Evolutionary conservation across 2,113 vertebrate species (phyloP).

Genomic region (Jaculus jaculus): DNA sequence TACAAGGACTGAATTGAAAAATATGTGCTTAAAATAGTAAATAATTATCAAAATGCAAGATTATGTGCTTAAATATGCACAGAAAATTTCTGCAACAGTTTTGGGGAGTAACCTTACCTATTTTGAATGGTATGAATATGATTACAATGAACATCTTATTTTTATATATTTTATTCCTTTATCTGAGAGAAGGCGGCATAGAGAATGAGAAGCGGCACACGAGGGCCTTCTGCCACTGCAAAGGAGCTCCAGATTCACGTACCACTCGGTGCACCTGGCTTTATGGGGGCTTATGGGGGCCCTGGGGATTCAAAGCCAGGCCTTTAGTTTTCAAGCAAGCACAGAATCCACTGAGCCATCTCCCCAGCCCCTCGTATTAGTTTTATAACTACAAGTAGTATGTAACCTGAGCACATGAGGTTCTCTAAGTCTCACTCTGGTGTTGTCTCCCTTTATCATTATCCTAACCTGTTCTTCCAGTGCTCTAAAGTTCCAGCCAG

Average conservation of each 20-base stretch:
- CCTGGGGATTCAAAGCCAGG: too few relatives aligned
- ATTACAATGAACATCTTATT: neutral
- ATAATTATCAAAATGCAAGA: conserved; percentile 35
- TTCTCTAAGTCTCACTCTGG: neutral
- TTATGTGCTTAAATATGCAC: neutral
- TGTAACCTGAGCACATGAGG: neutral
- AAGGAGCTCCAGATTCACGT: too few relatives aligned
- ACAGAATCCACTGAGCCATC: too few relatives aligned
- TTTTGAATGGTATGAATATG: neutral
- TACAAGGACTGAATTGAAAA: conserved; percentile 35
- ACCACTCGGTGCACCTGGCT: too few relatives aligned
- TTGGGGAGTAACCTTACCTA: neutral
- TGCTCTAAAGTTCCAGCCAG: neutral
- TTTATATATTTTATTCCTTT: too few relatives aligned
- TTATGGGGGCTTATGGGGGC: too few relatives aligned
- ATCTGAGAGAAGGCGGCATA: too few relatives aligned
- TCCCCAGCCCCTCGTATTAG: neutral
- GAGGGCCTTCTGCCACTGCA: too few relatives aligned
- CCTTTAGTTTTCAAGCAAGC: too few relatives aligned
- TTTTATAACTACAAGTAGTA: conserved; percentile 1
- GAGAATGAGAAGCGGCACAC: too few relatives aligned
- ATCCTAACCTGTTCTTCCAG: neutral
- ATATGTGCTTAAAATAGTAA: conserved; percentile 13
- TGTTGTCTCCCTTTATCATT: neutral
- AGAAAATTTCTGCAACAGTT: conserved; percentile 27